Evolutionary conservation across 2,888 invertebrate species (phyloP).

Genomic region (Labia minor): DNA sequence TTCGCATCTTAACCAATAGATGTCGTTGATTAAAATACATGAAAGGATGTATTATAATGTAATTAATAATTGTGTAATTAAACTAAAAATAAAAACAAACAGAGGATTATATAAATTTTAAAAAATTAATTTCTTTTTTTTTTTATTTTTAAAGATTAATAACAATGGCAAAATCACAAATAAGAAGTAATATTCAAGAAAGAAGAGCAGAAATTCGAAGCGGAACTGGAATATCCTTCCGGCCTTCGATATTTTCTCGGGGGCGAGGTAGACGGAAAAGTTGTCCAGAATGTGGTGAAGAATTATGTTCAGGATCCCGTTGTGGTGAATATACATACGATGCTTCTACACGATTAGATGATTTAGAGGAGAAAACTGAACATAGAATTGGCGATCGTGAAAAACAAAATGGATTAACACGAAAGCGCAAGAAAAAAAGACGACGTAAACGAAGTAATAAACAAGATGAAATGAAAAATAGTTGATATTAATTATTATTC

Average conservation of each 20-base stretch:
- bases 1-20: too few species aligned
- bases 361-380: conserved; percentile 23
- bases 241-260: neutral
- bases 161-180: neutral
- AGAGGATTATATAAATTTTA: too few species aligned
- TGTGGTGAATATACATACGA: conserved; percentile 49
- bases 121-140: too few species aligned
- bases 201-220: neutral
- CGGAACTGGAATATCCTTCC: neutral
- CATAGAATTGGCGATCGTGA: neutral
- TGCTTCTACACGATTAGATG: conserved; percentile 39
- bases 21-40: too few species aligned
- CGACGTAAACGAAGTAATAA: neutral
- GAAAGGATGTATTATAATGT: too few species aligned
- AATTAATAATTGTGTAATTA: too few species aligned
- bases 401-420: neutral
- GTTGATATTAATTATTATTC: too few species aligned
- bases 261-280: neutral
- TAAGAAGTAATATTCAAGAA: neutral
- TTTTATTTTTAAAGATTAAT: neutral
- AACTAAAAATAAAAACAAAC: too few species aligned
- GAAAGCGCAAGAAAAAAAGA: neutral
- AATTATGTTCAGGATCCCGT: conserved; percentile 58
- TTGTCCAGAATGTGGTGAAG: conserved; percentile 69
- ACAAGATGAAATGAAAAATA: neutral